Evolutionary conservation across 2,797 vertebrate genomes (phyloP).

Genomic region (Clarias fuscus): DNA sequence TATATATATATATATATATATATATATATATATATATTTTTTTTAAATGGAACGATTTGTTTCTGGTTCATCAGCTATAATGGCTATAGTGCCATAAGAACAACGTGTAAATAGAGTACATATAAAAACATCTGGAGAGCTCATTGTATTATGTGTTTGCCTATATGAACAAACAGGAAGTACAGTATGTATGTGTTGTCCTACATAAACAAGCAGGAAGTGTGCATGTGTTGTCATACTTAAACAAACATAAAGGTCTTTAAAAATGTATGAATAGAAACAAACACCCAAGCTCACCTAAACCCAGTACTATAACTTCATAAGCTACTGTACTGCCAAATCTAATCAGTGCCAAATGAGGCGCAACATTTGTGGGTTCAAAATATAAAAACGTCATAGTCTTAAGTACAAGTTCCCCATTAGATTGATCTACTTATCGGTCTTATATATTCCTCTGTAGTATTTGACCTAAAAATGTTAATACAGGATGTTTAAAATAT

Average conservation of each 20-base stretch:
- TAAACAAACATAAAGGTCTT: neutral
- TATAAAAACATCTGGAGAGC: neutral
- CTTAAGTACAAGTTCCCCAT: neutral
- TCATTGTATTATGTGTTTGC: neutral
- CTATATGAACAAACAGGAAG: neutral
- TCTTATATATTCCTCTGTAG: neutral
- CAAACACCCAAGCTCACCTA: neutral
- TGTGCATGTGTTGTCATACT: too few relatives aligned
- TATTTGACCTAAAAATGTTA: too few relatives aligned
- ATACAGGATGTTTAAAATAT: too few relatives aligned
- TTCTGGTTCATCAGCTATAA: neutral
- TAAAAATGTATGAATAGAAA: neutral
- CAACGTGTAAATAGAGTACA: neutral
- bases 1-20: too few relatives aligned
- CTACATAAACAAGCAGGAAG: too few relatives aligned
- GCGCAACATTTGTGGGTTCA: neutral
- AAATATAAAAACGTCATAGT: neutral
- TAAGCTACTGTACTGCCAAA: neutral
- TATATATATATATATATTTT: too few relatives aligned
- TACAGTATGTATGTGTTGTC: too few relatives aligned
- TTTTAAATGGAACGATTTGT: too few relatives aligned
- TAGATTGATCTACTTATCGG: neutral
- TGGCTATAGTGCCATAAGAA: neutral
- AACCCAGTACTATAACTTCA: neutral
- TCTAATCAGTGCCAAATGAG: neutral